These are phyloP conservation scores for Luehdorfia chinensis DNA, from an alignment of 1,140 invertebrate species.

Conservation along the genomic window DNA sequence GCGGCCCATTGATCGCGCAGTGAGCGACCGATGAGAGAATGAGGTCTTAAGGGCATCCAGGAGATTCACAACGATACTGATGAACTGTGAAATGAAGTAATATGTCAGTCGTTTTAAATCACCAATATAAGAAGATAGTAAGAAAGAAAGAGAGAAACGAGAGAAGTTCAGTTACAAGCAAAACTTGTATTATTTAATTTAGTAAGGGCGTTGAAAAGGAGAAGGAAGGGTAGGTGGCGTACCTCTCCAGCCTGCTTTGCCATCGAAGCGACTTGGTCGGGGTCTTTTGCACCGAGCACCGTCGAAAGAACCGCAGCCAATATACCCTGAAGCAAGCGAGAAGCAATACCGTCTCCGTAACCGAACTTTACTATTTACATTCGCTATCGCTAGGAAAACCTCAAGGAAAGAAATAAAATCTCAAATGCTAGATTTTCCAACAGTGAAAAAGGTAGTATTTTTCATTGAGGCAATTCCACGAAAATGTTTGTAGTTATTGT, in stretches of 20 bases:
- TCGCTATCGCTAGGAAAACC: constrained; percentile 42
- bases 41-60: constrained; percentile 93
- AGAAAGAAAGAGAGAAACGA: background rate
- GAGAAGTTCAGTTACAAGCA: background rate
- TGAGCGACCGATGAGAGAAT: constrained; percentile 91
- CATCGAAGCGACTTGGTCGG: constrained; percentile 92
- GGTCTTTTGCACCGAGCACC: constrained; percentile 92
- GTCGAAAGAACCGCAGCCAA: constrained; percentile 92
- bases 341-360: constrained; percentile 74
- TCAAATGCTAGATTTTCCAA: too few relatives aligned
- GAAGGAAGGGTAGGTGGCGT: constrained; percentile 77
- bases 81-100: constrained; percentile 85
- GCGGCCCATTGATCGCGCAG: constrained; percentile 87
- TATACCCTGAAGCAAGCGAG: constrained; percentile 87
- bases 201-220: constrained; percentile 32
- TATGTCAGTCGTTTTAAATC: too few relatives aligned
- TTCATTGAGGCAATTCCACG: constrained; percentile 45
- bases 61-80: constrained; percentile 93
- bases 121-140: background rate
- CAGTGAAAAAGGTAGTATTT: too few relatives aligned
- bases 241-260: constrained; percentile 96
- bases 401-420: constrained; percentile 48
- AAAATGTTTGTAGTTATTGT: constrained; percentile 49
- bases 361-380: constrained; percentile 74
- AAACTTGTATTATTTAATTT: constrained; percentile 12